These are phyloP conservation scores for Chlorospingus semifuscus DNA, from an alignment of 2,797 vertebrate species.

Conservation along the genomic window DNA sequence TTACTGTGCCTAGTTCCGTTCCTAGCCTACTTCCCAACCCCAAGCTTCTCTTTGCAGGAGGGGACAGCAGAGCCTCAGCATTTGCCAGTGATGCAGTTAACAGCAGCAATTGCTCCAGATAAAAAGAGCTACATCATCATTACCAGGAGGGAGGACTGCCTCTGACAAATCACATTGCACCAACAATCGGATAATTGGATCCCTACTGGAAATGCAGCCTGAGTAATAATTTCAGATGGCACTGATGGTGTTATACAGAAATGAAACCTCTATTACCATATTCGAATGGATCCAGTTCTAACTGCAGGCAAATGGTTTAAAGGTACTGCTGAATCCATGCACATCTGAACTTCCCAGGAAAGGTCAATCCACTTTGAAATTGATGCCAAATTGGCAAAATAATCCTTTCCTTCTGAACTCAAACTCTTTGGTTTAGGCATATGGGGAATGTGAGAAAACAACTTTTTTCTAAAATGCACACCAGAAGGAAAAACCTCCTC, in stretches of 20 bases:
- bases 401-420: neutral
- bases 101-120: constrained; percentile 26
- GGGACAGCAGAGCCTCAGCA: neutral
- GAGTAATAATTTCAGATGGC: constrained; percentile 29
- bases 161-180: constrained; percentile 16
- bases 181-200: constrained; percentile 16
- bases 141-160: neutral
- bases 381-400: neutral
- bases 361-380: constrained; percentile 4
- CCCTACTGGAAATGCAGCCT: constrained; percentile 14
- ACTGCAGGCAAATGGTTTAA: neutral
- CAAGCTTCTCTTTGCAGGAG: neutral
- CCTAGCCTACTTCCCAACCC: neutral
- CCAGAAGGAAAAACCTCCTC: neutral
- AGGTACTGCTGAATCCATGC: neutral
- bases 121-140: constrained; percentile 33
- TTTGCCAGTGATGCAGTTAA: constrained; percentile 14
- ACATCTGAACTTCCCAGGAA: neutral
- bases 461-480: neutral
- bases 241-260: neutral
- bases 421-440: neutral
- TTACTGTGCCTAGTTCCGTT: neutral
- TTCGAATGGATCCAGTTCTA: neutral
- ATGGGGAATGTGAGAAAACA: neutral
- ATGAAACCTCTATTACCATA: neutral